Base-by-base conservation (phyloP, 1,140 invertebrate genomes). In the Brachionus plicatilis region DNA sequence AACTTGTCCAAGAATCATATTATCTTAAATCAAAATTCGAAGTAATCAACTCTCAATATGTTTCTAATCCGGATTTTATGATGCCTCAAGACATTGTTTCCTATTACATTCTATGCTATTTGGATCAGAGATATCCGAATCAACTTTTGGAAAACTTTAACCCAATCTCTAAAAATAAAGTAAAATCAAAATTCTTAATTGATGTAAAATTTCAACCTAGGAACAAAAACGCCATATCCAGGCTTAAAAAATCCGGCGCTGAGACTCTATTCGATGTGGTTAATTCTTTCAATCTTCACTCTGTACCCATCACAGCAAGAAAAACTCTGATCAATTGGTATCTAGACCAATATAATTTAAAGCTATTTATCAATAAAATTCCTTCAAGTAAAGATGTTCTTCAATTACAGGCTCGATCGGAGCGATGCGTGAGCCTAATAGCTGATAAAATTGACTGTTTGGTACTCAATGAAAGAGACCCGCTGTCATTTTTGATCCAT, bases 361-460 rank as follows among this genome's bases (percentile, higher is more conserved):
- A 50, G 14, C 27, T 76, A 50, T 76, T 76, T 50, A 76, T 50
- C 14, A 76, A 76, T 12, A 6, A 76, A 27, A 76, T 76, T 20
- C 72, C 72, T 17, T 27, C 43, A 3, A 50, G 72, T 12, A 43
- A 37, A 29, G 20, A 76, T 27, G 72, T 76, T 3, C 43, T 76
- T 9, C 3, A 27, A 50, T 27, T 76, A 20, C 43, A 76, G 24
- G 43, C 43, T 76, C 72, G 14, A 27, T 76, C 43, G n/a, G 6
- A 75, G 37, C 33, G 70, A 45, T 75, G 70, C 17, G 37, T 75
- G 5, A 75, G 70, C n/a, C 41, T 75, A 43, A 75, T 75, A 75
- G 33, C 33, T 17, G 37, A 50, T 29, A 29, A 50, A 76, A 76
- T 76, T 50, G 43, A 50, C 17, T 76, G 20, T 27, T 50, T 76